These are phyloP conservation scores for Tachyglossus aculeatus DNA, from an alignment of 2,797 vertebrate genomes.

Conservation along the genomic window DNA sequence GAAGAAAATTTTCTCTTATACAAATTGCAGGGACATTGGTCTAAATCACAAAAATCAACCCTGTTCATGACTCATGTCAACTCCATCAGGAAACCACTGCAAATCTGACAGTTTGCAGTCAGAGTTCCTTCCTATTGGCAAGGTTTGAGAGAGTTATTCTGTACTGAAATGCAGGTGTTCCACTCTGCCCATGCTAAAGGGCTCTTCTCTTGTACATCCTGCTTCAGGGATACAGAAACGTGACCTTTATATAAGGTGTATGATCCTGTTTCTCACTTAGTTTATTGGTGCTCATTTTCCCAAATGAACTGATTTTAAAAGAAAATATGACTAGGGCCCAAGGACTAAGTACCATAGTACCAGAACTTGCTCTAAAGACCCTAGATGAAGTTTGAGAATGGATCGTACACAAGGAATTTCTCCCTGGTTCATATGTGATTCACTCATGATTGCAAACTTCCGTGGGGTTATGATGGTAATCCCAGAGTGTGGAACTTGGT, in stretches of 20 bases:
- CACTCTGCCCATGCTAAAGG: neutral
- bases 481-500: too few species aligned
- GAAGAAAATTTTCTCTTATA: conserved; percentile 1
- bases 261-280: neutral
- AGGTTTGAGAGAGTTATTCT: conserved; percentile 23
- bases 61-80: conserved; percentile 17
- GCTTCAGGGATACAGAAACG: neutral
- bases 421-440: too few species aligned
- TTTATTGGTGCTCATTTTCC: neutral
- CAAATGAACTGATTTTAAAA: too few species aligned
- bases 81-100: too few species aligned
- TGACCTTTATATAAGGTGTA: neutral
- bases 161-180: neutral
- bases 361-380: too few species aligned
- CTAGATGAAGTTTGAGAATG: too few species aligned
- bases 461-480: too few species aligned
- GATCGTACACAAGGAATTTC: too few species aligned
- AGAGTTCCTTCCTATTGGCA: neutral
- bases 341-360: too few species aligned
- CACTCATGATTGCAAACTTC: too few species aligned
- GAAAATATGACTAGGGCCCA: too few species aligned
- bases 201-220: neutral
- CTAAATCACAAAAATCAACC: conserved; percentile 9
- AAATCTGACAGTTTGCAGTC: conserved; percentile 11
- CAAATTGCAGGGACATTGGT: neutral